A percentile compares a stretch with the other conserved stretches of the same genome.
Evolutionary conservation across 2,113 vertebrate genomes (phyloP).

Genomic region (Triplophysa siluroides): DNA sequence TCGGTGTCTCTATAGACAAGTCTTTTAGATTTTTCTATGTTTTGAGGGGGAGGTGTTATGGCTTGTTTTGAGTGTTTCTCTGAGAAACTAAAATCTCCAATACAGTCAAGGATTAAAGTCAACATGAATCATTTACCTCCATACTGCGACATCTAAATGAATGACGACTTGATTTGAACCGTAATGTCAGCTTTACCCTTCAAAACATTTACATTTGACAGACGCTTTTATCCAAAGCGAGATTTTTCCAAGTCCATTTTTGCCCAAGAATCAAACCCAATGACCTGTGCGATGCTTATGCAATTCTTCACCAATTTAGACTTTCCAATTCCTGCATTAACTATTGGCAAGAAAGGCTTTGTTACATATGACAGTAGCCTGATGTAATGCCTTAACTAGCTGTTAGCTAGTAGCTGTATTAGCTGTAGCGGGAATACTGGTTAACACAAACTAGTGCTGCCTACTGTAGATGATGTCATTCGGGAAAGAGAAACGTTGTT

Average conservation of each 20-base stretch:
- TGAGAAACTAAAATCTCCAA: too few species aligned
- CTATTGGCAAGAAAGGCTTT: not conserved
- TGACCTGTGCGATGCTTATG: too few species aligned
- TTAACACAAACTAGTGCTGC: not conserved
- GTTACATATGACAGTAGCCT: not conserved
- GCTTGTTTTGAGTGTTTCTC: not conserved
- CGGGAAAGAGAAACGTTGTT: too few species aligned
- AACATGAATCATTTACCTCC: not conserved
- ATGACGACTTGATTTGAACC: not conserved
- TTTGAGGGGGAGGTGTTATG: not conserved
- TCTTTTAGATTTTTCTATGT: slow-evolving; percentile 25
- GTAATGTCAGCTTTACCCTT: not conserved
- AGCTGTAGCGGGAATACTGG: not conserved
- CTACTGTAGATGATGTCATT: not conserved
- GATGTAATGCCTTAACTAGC: not conserved
- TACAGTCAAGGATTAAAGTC: slow-evolving; percentile 9
- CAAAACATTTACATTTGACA: too few species aligned
- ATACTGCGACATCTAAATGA: not conserved
- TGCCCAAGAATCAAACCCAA: too few species aligned
- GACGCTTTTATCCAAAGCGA: too few species aligned
- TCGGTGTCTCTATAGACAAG: not conserved
- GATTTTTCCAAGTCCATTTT: too few species aligned
- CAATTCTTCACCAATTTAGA: too few species aligned
- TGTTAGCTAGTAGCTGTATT: not conserved
- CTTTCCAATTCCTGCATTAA: not conserved